These are phyloP conservation scores for Drosophila formosana DNA, from an alignment of 2,888 invertebrate species.

Conservation along the genomic window DNA sequence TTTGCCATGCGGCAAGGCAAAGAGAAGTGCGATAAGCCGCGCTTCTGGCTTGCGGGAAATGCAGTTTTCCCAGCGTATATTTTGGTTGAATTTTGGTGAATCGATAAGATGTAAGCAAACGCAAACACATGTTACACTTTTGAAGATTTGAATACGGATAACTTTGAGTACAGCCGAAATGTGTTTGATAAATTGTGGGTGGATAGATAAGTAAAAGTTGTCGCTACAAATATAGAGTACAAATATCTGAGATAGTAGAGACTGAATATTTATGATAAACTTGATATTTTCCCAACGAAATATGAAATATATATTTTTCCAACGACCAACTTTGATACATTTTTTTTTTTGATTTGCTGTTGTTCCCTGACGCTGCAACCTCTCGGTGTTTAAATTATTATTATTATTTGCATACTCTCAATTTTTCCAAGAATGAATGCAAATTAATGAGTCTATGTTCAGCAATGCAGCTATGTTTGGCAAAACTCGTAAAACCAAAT, in stretches of 20 bases:
- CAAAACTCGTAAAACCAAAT: too few relatives aligned
- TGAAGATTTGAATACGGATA: not conserved
- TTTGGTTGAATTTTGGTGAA: conserved; percentile 21
- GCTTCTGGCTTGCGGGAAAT: conserved; percentile 30
- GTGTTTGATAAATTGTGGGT: not conserved
- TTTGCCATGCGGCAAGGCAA: not conserved
- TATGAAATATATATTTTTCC: too few relatives aligned
- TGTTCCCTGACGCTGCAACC: too few relatives aligned
- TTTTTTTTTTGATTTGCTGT: too few relatives aligned
- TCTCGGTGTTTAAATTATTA: too few relatives aligned
- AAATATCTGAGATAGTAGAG: not conserved
- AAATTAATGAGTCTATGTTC: too few relatives aligned
- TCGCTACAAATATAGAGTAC: not conserved
- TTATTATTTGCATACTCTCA: too few relatives aligned
- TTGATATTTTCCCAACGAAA: too few relatives aligned
- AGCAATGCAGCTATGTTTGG: too few relatives aligned
- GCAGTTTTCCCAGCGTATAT: conserved; percentile 16
- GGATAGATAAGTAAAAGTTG: not conserved
- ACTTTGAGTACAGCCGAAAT: not conserved
- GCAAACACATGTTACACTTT: conserved; percentile 14
- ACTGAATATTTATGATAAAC: too few relatives aligned
- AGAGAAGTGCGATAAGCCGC: conserved; percentile 39
- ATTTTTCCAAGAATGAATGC: too few relatives aligned
- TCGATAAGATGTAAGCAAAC: conserved; percentile 26
- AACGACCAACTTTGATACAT: too few relatives aligned